Evolutionary conservation across 1,140 invertebrate genomes (phyloP).

Genomic region (Drosophila pachea): DNA sequence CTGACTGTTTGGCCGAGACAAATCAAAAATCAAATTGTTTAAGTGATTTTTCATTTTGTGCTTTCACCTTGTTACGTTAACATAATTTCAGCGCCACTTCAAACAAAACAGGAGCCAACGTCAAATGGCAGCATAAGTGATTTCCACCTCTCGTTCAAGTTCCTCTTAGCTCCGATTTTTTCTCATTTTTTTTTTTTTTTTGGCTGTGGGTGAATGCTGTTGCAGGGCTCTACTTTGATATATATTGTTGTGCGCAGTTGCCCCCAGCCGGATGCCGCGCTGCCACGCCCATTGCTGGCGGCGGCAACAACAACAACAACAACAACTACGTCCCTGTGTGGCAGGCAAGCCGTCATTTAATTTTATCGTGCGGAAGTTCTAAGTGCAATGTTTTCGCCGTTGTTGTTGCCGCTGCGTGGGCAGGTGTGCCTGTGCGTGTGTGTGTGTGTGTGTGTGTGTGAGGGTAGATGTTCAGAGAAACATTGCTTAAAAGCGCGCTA

Average conservation of each 20-base stretch:
- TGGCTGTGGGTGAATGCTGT: slow-evolving; percentile 13
- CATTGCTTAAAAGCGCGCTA: slow-evolving; percentile 74
- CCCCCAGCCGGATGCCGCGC: background rate
- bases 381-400: slow-evolving; percentile 59
- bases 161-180: background rate
- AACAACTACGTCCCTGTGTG: slow-evolving; percentile 1
- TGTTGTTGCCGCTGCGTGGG: slow-evolving; percentile 37
- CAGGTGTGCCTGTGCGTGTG: slow-evolving; percentile 47
- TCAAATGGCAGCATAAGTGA: slow-evolving; percentile 67
- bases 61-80: slow-evolving; percentile 75
- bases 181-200: slow-evolving; percentile 1
- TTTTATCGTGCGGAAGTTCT: slow-evolving; percentile 75
- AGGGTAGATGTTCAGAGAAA: slow-evolving; percentile 20
- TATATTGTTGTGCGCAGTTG: slow-evolving; percentile 64
- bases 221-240: slow-evolving; percentile 54
- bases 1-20: slow-evolving; percentile 35
- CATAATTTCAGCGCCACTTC: slow-evolving; percentile 66
- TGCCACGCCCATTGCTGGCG: slow-evolving; percentile 4
- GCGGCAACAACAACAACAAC: too few species aligned
- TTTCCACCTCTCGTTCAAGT: slow-evolving; percentile 41
- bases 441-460: slow-evolving; percentile 14
- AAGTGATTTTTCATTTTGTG: slow-evolving; percentile 76
- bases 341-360: slow-evolving; percentile 69
- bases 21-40: slow-evolving; percentile 76
- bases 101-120: slow-evolving; percentile 46